Base-by-base conservation (phyloP, 2,797 vertebrate genomes). In the Rhabdophis nuchalis region DNA sequence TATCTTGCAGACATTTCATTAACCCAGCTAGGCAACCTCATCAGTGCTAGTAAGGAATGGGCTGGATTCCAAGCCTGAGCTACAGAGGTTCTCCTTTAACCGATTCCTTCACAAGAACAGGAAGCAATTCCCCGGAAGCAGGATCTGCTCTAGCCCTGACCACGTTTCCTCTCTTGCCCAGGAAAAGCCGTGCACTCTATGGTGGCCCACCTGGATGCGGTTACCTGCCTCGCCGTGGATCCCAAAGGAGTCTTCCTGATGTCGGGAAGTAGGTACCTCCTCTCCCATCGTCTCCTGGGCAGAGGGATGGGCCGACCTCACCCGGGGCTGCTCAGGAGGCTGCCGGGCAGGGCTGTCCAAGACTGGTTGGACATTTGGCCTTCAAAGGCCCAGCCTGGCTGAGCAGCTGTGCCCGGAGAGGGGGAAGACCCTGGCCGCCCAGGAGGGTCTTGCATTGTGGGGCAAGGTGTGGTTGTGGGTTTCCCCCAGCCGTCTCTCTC, bases 161-260 rank as follows among this genome's bases (percentile, higher is more conserved):
- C 8, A 0, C 1, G 8, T 1, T 58, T 10, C n/a, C 12, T 0
- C 46, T 60, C 10, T 4, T 5, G 10, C 88, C 3, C 96, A 99
- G 98, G 98, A 86, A 98, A 98, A 97, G 97, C 97, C 0, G 98
- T 98, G 53, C 98, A 99, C 96, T 99, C 98, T 0, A 99, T 99
- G 98, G 98, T 99, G 10, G 98, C 98, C 89, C 98, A 99, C 96
- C 97, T 99, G 94, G 98, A 99, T 5, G 98, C 98, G 0, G 98
- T 99, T 94, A 99, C 98, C 95, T 99, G 98, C 97, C 98, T 99
- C 1, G 98, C 98, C 3, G 98, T 98, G 90, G 98, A 99, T 96
- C 98, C 98, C 90, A 99, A 98, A 94, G 98, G 98, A 87, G 98
- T 98, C 96, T 99, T 99, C 97, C 98, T 99, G 96, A 98, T 99